Conservation (phyloP, 2,113 vertebrate genomes). For the Pachycephala philippinensis region DNA sequence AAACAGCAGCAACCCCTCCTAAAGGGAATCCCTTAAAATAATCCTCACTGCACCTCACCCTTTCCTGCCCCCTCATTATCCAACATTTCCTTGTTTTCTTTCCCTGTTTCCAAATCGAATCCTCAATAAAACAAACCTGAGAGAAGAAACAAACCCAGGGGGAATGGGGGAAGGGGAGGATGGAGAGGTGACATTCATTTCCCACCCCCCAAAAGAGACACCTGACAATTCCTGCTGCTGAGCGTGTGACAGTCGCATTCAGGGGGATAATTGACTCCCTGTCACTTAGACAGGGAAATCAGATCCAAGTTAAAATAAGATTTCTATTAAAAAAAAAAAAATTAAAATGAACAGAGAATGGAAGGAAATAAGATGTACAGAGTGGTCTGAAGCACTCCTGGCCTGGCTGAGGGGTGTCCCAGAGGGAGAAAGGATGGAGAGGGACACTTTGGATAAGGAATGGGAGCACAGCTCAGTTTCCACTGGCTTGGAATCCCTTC, state of each 20-base stretch:
- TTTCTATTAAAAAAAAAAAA: not conserved
- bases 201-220: not conserved
- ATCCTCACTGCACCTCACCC: not conserved
- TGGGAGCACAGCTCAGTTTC: not conserved
- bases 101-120: not conserved
- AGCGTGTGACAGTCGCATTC: not conserved
- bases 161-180: not conserved
- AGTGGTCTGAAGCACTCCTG: not conserved
- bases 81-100: not conserved
- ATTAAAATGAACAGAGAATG: not conserved
- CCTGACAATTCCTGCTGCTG: not conserved
- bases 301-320: not conserved
- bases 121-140: not conserved
- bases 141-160: not conserved
- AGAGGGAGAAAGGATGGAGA: not conserved
- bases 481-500: not conserved
- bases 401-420: no score
- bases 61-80: not conserved
- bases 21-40: not conserved
- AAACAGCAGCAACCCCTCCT: not conserved
- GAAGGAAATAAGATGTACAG: not conserved
- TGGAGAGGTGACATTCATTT: not conserved
- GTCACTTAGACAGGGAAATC: constrained; percentile 7
- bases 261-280: constrained; percentile 36
- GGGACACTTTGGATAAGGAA: not conserved